Percentiles rank a stretch among this genome's conserved stretches.
Evolutionary conservation across 2,888 invertebrate genomes (phyloP).

Genomic region (Plagodis dolabraria): DNA sequence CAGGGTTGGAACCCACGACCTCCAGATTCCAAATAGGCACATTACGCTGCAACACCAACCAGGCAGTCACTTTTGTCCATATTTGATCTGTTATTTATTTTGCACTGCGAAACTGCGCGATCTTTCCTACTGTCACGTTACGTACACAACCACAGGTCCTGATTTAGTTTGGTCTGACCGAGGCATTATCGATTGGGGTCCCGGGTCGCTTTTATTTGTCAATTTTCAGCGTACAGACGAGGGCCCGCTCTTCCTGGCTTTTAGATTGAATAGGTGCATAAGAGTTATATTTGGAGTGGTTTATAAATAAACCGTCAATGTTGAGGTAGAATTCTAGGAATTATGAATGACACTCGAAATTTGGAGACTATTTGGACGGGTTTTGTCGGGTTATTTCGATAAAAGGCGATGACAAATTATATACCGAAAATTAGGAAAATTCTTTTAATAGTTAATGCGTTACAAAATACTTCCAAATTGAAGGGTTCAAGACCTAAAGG

Average conservation of each 20-base stretch:
- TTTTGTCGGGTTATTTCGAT: too few species aligned
- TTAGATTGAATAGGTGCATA: slow-evolving; percentile 35
- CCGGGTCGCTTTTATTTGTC: slow-evolving; percentile 46
- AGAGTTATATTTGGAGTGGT: slow-evolving; percentile 26
- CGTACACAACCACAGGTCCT: slow-evolving; percentile 31
- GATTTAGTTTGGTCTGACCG: slow-evolving; percentile 65
- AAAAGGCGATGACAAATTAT: too few species aligned
- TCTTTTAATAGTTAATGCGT: too few species aligned
- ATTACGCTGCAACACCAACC: not conserved
- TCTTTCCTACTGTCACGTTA: slow-evolving; percentile 6
- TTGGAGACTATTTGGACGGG: too few species aligned
- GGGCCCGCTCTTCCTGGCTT: slow-evolving; percentile 33
- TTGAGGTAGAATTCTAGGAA: not conserved
- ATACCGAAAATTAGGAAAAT: too few species aligned
- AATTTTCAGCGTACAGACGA: slow-evolving; percentile 38
- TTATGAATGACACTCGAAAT: too few species aligned
- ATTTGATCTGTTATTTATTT: too few species aligned
- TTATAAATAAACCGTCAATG: slow-evolving; percentile 15
- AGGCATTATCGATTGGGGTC: slow-evolving; percentile 63
- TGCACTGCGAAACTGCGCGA: not conserved
- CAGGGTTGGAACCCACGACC: too few species aligned
- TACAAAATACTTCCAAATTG: too few species aligned
- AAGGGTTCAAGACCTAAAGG: too few species aligned
- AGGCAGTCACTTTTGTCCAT: too few species aligned
- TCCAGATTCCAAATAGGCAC: not conserved